A percentile compares a stretch with the other conserved stretches of the same genome.
These are phyloP conservation scores for Melanostigma gelatinosum DNA, from an alignment of 2,113 vertebrate species.

Conservation along the genomic window DNA sequence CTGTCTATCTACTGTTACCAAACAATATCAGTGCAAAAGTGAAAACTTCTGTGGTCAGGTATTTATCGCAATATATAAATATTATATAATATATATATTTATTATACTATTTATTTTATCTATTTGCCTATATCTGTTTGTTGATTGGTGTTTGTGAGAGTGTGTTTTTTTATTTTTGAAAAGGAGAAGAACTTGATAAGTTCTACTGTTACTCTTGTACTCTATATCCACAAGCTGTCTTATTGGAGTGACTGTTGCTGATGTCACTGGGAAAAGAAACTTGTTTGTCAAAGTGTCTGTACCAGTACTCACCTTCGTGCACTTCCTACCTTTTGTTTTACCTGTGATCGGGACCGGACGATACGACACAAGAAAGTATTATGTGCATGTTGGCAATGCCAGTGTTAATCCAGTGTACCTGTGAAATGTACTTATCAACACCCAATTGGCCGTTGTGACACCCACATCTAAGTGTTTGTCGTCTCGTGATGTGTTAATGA, in stretches of 20 bases:
- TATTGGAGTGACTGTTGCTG: constrained; percentile 70
- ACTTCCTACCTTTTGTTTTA: constrained; percentile 66
- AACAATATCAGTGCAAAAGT: constrained; percentile 58
- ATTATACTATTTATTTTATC: constrained; percentile 68
- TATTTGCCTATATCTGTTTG: constrained; percentile 56
- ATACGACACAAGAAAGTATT: constrained; percentile 78
- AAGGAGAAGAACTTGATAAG: constrained; percentile 41
- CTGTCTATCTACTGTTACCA: constrained; percentile 54
- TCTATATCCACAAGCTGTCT: constrained; percentile 75
- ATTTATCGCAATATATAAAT: constrained; percentile 67
- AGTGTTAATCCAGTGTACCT: constrained; percentile 77
- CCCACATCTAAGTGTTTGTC: constrained; percentile 68
- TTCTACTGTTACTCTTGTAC: constrained; percentile 71
- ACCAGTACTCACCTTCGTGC: constrained; percentile 71
- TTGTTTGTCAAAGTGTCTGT: constrained; percentile 74
- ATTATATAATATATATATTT: constrained; percentile 61
- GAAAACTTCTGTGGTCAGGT: constrained; percentile 68
- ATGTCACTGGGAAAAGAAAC: constrained; percentile 51
- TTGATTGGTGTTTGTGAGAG: constrained; percentile 65
- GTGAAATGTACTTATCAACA: constrained; percentile 80
- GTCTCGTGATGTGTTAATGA: constrained; percentile 69
- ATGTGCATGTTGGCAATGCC: constrained; percentile 81
- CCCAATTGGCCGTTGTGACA: constrained; percentile 70
- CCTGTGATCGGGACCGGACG: constrained; percentile 71
- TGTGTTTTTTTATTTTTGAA: constrained; percentile 67